A percentile compares a stretch with the other conserved stretches of the same genome.
Evolutionary conservation across 1,140 invertebrate species (phyloP).

Genomic region (Drosophila pseudoobscura): DNA sequence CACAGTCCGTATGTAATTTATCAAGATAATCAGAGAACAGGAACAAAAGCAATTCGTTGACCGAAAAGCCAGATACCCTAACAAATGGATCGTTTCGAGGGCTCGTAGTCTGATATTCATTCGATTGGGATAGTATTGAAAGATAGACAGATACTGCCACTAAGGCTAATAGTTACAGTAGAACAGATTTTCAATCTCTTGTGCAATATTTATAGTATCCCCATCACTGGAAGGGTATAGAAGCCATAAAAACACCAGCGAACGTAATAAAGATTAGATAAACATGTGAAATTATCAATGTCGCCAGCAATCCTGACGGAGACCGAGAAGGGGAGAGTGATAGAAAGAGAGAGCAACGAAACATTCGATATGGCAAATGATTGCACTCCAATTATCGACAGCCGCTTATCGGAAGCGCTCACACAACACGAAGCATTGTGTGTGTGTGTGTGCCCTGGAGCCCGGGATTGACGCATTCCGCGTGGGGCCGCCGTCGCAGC

Average conservation of each 20-base stretch:
- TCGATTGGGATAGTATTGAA: too few relatives aligned
- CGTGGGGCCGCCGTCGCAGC: not conserved
- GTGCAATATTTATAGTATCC: too few relatives aligned
- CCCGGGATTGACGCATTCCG: slow-evolving; percentile 35
- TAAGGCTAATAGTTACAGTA: too few relatives aligned
- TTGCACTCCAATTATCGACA: slow-evolving; percentile 70
- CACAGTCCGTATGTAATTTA: slow-evolving; percentile 60
- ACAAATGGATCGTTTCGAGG: too few relatives aligned
- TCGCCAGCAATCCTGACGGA: slow-evolving; percentile 2
- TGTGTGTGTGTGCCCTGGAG: not conserved
- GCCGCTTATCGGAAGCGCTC: slow-evolving; percentile 34
- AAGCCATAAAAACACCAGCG: slow-evolving; percentile 41
- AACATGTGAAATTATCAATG: slow-evolving; percentile 66
- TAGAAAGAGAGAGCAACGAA: slow-evolving; percentile 9
- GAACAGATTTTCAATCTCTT: not conserved
- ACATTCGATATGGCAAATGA: slow-evolving; percentile 44
- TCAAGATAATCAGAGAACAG: slow-evolving; percentile 71
- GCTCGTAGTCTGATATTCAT: too few relatives aligned
- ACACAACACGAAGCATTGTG: too few relatives aligned
- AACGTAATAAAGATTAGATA: slow-evolving; percentile 75
- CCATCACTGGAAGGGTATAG: too few relatives aligned
- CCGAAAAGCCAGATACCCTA: too few relatives aligned
- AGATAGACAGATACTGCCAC: too few relatives aligned
- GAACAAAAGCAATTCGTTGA: slow-evolving; percentile 13
- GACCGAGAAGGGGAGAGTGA: slow-evolving; percentile 2